Percentiles rank a stretch among this genome's conserved stretches.
phyloP scores from a whole-genome alignment of 1,140 invertebrate genomes.

The Diplogasteroides magnus region DNA sequence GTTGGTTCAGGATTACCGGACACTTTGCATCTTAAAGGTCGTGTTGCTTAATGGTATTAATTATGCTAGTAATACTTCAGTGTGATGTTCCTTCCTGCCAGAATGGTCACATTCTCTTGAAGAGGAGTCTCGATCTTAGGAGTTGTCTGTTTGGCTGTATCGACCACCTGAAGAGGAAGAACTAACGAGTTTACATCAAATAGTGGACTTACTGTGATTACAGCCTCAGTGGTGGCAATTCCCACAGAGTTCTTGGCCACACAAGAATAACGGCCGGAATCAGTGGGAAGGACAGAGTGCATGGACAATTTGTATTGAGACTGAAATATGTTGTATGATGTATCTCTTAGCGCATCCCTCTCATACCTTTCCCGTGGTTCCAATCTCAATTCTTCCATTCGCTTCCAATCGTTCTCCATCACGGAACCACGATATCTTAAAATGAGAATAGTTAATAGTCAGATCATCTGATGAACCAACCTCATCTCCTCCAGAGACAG shows the following conservation, averaged over 20 bases:
- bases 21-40: conserved; percentile 12
- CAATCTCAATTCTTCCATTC: conserved; percentile 18
- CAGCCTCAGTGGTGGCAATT: conserved; percentile 19
- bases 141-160: background rate
- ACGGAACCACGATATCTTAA: conserved; percentile 11
- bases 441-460: background rate
- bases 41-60: background rate
- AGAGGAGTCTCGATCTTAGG: background rate
- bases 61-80: conserved; percentile 5
- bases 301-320: conserved; percentile 23
- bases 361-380: too few relatives aligned
- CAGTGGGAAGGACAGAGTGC: conserved; percentile 8
- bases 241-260: conserved; percentile 24
- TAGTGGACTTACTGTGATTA: conserved; percentile 5
- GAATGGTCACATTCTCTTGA: conserved; percentile 8
- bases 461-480: background rate
- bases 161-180: background rate
- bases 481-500: conserved; percentile 16
- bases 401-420: conserved; percentile 21
- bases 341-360: too few relatives aligned
- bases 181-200: too few relatives aligned
- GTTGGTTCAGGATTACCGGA: conserved; percentile 19
- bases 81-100: conserved; percentile 7
- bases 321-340: too few relatives aligned
- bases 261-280: conserved; percentile 20